Base-by-base conservation (phyloP, 2,888 invertebrate species). In the Spatulosminthurus flaviceps region DNA sequence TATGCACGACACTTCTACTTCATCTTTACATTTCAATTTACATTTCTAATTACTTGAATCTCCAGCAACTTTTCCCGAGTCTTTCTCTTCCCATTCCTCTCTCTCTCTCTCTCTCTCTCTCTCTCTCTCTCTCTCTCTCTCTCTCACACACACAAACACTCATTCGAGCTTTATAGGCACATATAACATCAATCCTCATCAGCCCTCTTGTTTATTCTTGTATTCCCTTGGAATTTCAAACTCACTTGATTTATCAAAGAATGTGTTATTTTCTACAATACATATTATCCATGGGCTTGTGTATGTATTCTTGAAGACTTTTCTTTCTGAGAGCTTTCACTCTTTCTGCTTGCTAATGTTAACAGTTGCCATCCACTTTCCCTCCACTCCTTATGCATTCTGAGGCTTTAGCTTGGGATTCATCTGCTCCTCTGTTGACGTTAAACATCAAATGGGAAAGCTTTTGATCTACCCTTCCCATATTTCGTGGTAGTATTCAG, bases 41-140 rank as follows among this genome's bases (percentile, higher is more conserved):
- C 80, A 80, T 80, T 78, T 80, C 78, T 80, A 80, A 80, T 80
- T 80, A 78, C 80, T 70, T 78, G 60, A 42, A 51, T 75, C 21
- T 76, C 22, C 34, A 22, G 19, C 75, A 75, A 73, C 26, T 60
- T 41, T 16, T 64, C 9, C 24, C 24, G 2, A 22, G n/a, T 64
- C 64, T 64, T 64, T 24, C 64, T 64, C 26, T 64, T 24, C 24
- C 24, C 24, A 4, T 26, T 4, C 9, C 24, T 64, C 24, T n/a
- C 16, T 4, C 9, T 22, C 22, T 64, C 21, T 64, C 1, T 24
- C 64, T 64, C 4, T 64, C 16, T 22, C 22, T 21, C 21, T 64
- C 13, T 64, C 11, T 24, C 64, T 64, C 21, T 64, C 64, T 22
- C 64, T 64, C 64, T 60, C 64, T 22, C 64, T 64, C 26, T 64